phyloP scores from a whole-genome alignment of 1,140 invertebrate genomes.

The Hyphantria cunea region DNA sequence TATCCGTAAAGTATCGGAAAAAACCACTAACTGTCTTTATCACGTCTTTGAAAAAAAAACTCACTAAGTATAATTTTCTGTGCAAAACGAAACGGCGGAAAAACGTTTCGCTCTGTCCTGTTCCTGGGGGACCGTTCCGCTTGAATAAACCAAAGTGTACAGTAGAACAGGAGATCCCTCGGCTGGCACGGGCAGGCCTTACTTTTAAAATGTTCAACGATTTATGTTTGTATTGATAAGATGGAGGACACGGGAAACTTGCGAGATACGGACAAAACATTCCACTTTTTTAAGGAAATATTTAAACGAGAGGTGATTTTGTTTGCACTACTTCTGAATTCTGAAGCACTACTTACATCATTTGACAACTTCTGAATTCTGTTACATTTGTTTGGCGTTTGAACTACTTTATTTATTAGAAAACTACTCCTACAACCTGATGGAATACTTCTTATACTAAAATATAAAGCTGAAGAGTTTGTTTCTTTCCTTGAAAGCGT shows the following conservation, averaged over 20 bases:
- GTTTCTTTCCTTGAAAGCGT: too few species aligned
- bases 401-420: too few species aligned
- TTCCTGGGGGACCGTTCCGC: constrained; percentile 24
- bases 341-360: neutral
- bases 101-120: constrained; percentile 4
- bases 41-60: neutral
- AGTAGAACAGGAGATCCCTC: constrained; percentile 3
- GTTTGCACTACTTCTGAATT: neutral
- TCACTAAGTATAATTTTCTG: constrained; percentile 15
- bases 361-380: neutral
- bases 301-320: neutral
- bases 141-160: constrained; percentile 34
- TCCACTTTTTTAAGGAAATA: neutral
- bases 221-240: constrained; percentile 63
- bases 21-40: neutral
- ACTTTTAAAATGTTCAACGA: constrained; percentile 48
- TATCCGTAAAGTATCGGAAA: neutral
- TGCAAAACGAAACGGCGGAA: constrained; percentile 8
- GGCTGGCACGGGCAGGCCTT: constrained; percentile 12
- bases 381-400: neutral
- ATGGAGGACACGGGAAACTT: constrained; percentile 44
- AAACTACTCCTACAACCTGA: too few species aligned
- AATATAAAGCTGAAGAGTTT: too few species aligned
- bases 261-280: constrained; percentile 38
- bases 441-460: too few species aligned